Percentiles rank a stretch among this genome's conserved stretches.
Conservation (phyloP, 2,888 invertebrate genomes). For the Entomobrya multifasciata region DNA sequence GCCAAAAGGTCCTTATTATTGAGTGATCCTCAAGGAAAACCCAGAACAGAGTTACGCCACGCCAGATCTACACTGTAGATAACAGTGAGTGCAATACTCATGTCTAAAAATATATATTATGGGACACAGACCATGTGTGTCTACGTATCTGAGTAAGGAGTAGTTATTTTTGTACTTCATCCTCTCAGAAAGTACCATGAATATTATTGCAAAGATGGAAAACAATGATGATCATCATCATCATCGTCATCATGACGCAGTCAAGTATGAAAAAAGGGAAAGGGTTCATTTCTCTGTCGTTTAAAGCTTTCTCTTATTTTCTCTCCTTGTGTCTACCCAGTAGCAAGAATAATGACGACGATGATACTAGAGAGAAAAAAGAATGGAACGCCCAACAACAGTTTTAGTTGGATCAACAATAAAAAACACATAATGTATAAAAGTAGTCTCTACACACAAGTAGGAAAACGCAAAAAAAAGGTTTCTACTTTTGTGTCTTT, state of each 20-base stretch:
- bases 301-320: slow-evolving; percentile 46
- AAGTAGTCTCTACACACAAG: too few species aligned
- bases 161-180: neutral
- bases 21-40: slow-evolving; percentile 58
- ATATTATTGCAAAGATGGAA: slow-evolving; percentile 56
- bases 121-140: slow-evolving; percentile 3
- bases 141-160: neutral
- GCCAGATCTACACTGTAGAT: too few species aligned
- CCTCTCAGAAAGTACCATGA: slow-evolving; percentile 23
- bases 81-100: neutral
- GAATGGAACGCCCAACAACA: too few species aligned
- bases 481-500: slow-evolving; percentile 32
- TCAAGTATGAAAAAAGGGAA: slow-evolving; percentile 49
- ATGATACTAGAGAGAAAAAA: neutral
- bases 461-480: neutral
- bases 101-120: neutral
- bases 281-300: slow-evolving; percentile 52
- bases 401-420: slow-evolving; percentile 54
- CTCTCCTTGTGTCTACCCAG: neutral
- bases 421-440: slow-evolving; percentile 31
- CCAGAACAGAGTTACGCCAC: slow-evolving; percentile 29
- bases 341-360: neutral
- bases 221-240: slow-evolving; percentile 24
- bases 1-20: slow-evolving; percentile 58
- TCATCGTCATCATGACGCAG: slow-evolving; percentile 38